Evolutionary conservation across 2,113 vertebrate genomes (phyloP).

Genomic region (Urocitellus parryii): DNA sequence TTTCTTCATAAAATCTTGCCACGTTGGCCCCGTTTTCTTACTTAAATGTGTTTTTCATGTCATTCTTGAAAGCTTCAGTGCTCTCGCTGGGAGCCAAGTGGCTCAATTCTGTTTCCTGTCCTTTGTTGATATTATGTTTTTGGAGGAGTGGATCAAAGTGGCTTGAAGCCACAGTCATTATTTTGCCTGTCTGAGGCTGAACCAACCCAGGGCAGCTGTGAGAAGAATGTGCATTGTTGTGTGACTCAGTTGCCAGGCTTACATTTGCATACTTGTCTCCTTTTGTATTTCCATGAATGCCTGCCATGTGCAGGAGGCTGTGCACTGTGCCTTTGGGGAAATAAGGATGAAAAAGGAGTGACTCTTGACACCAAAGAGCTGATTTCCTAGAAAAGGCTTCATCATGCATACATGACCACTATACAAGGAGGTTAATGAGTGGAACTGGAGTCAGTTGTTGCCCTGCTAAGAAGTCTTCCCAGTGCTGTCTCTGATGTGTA

Average conservation of each 20-base stretch:
- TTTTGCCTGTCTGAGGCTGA: not conserved
- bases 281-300: constrained; percentile 47
- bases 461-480: not conserved
- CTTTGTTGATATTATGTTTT: constrained; percentile 61
- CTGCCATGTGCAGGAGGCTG: not conserved
- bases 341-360: not conserved
- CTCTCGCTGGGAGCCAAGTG: constrained; percentile 41
- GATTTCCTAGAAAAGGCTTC: not conserved
- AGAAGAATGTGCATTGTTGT: not conserved
- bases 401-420: not conserved
- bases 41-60: constrained; percentile 56
- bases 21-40: not conserved
- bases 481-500: not conserved
- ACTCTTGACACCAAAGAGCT: not conserved
- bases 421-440: not conserved
- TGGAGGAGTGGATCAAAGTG: constrained; percentile 51
- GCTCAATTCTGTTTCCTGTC: constrained; percentile 67
- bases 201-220: constrained; percentile 29
- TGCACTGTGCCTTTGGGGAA: not conserved
- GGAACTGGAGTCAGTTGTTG: not conserved
- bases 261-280: constrained; percentile 18
- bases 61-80: constrained; percentile 62
- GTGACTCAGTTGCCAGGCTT: not conserved
- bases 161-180: not conserved
- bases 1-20: constrained; percentile 49